These are phyloP conservation scores for Prionailurus viverrinus DNA, from an alignment of 2,113 vertebrate genomes.

Conservation along the genomic window DNA sequence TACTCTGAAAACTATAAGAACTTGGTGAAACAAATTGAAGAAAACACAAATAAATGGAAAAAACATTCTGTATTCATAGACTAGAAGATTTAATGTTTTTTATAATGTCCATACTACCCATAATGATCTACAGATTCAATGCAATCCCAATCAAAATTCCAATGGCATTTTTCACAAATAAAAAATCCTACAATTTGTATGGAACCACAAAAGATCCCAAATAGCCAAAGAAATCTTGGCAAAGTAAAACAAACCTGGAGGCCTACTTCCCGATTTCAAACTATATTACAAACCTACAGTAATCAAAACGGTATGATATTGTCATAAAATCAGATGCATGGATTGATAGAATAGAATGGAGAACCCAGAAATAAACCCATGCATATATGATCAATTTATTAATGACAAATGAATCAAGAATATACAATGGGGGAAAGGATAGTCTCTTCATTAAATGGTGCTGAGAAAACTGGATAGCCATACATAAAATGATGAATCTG, in stretches of 20 bases:
- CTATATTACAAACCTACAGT: not conserved
- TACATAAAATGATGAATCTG: not conserved
- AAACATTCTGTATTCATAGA: too few species aligned
- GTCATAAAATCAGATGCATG: too few species aligned
- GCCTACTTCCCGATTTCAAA: not conserved
- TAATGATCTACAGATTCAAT: not conserved
- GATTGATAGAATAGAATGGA: too few species aligned
- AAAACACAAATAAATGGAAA: too few species aligned
- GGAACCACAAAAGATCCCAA: not conserved
- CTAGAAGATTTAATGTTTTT: not conserved
- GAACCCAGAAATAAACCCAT: not conserved
- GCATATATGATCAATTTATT: not conserved
- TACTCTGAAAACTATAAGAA: not conserved
- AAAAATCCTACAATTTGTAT: not conserved
- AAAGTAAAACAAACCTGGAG: not conserved
- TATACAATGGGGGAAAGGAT: not conserved
- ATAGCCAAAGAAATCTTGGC: not conserved
- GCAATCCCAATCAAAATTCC: not conserved
- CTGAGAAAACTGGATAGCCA: not conserved
- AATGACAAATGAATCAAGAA: not conserved
- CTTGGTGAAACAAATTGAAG: not conserved
- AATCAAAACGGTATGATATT: too few species aligned
- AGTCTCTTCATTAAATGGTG: not conserved
- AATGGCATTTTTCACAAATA: not conserved
- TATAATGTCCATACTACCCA: not conserved